Base-by-base conservation (phyloP, 1,140 invertebrate species). In the Panagrolaimus sp. region DNA sequence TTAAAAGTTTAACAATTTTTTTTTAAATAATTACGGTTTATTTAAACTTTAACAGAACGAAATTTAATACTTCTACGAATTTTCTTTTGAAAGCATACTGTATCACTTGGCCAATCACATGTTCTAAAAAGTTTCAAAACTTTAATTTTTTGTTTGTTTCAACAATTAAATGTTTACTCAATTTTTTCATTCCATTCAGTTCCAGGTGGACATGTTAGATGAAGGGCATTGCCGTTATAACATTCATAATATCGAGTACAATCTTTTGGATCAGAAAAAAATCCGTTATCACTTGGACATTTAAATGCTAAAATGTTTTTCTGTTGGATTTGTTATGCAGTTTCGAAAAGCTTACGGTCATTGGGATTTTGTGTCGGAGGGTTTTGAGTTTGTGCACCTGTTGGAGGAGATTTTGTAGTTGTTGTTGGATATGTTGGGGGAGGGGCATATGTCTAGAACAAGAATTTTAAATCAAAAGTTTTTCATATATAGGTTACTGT, bases 61-160 rank as follows among this genome's bases (percentile, higher is more conserved):
- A 38, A 38, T 38, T 38, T 38, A 38, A 38, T 38, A 38, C 31
- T 38, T 38, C 7, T 38, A 4, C 7, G 31, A 38, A 38, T 2
- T 38, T 57, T 57, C n/a, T 57, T 57, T 27, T 57, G 51, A 27
- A 57, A 57, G 51, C 51, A 57, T 4, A 27, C 27, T 0, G 51
- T 57, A 23, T 57, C 51, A 16, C 20, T 57, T 27, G 51, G 51
- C 51, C 51, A 57, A 57, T 57, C 51, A 16, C 51, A 57, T 9
- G 51, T 8, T 25, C 27, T 57, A 27, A 2, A 38, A 38, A 38
- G 2, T 38, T 38, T 38, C 7, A 4, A 2, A 38, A 4, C 31
- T 38, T 4, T 38, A 38, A n/a, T n/a, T n/a, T n/a, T n/a, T n/a
- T n/a, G n/a, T n/a, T n/a, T n/a, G n/a, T n/a, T n/a, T n/a, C n/a